Evolutionary conservation across 2,797 vertebrate genomes (phyloP).

Genomic region (Gymnopithys bicolor): DNA sequence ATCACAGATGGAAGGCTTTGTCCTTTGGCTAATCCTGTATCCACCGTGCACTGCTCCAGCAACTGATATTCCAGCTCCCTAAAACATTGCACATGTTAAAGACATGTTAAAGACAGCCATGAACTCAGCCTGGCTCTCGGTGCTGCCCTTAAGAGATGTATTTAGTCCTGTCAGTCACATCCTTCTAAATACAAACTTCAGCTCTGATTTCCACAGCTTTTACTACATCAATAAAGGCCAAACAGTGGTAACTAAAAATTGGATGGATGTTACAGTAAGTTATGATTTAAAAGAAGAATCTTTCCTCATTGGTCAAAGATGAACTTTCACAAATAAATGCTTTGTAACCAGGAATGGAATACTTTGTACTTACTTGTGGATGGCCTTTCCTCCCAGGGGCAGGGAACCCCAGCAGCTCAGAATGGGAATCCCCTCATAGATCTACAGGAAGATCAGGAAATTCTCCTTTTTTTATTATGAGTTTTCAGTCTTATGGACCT

Average conservation of each 20-base stretch:
- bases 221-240: neutral
- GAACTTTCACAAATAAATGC: neutral
- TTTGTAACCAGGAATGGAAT: rapidly evolving
- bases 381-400: conserved; percentile 93
- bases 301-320: neutral
- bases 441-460: conserved; percentile 77
- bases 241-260: neutral
- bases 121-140: neutral
- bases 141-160: neutral
- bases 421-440: conserved; percentile 95
- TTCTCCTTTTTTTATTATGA: neutral
- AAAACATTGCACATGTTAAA: neutral
- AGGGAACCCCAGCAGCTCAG: conserved; percentile 95
- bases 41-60: conserved; percentile 92
- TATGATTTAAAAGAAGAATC: neutral
- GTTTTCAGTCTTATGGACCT: neutral
- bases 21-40: conserved; percentile 87
- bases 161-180: neutral
- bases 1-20: conserved; percentile 89
- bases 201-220: neutral
- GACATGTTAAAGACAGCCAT: neutral
- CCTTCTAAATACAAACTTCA: neutral
- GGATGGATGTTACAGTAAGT: neutral
- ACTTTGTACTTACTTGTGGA: conserved; percentile 89
- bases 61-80: conserved; percentile 91